Evolutionary conservation across 2,888 invertebrate genomes (phyloP), one percentile per base, ranked within the genome.

Genomic region (Osmoderma eremita): DNA sequence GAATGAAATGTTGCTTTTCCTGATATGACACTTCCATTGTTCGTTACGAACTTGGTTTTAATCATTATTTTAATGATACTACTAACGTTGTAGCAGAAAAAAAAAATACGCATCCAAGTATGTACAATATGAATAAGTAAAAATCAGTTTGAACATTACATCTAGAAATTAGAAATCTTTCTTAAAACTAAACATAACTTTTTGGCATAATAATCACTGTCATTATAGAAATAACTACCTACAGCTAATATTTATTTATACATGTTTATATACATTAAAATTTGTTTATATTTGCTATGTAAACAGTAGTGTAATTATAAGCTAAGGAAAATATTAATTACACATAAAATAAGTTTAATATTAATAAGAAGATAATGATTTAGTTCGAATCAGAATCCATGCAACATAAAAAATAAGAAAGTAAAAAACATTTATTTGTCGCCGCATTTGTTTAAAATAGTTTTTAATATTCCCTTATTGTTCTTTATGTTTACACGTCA

Each of bases 201-300:
- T 61, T 61, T 61, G 58, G 58, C 58, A 45, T 61, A 61, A 61
- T 24, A 61, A 61, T 61, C 58, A 61, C 58, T 51, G 30, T 51
- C 20, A n/a, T 13, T n/a, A 22, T 51, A 51, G 3, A 15, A 30
- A 13, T 22, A 2, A 20, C 1, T 51, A 51, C 4, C 4, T 51
- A 42, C 42, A 42, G 17, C 15, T 51, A 51, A 30, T n/a, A 30
- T 51, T 22, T 51, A 51, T 24, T 22, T 51, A 30, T 51, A 24
- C 13, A 12, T 51, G 17, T 48, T 13, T 48, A 18, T 48, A 48
- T 20, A 48, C 18, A 20, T 48, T 48, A 30, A 30, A 2, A 30
- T 30, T 18, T 17, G 8, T 20, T 48, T 20, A 17, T 20, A 20
- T 48, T 20, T 12, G 18, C 18, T 48, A 17, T 20, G 10, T 20